These are phyloP conservation scores for Atethmia centrago DNA, from an alignment of 2,888 invertebrate species.

Conservation along the genomic window DNA sequence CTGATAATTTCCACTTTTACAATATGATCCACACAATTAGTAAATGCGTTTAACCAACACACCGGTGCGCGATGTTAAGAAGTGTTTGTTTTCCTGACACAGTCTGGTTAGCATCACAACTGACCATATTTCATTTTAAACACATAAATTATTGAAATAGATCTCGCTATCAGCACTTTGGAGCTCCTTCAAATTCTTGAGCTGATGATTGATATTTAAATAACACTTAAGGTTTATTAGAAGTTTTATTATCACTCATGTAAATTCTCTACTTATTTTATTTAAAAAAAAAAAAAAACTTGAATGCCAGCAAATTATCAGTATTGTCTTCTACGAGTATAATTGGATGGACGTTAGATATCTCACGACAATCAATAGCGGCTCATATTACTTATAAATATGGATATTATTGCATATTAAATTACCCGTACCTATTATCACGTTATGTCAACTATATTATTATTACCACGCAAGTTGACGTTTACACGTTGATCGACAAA, in stretches of 20 bases:
- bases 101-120: conserved; percentile 68
- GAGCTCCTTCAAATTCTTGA: conserved; percentile 9
- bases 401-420: conserved; percentile 51
- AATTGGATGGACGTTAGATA: conserved; percentile 36
- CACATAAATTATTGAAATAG: conserved; percentile 62
- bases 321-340: conserved; percentile 33
- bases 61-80: conserved; percentile 26
- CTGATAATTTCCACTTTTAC: conserved; percentile 37
- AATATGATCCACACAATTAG: conserved; percentile 45
- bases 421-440: conserved; percentile 31
- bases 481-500: conserved; percentile 14
- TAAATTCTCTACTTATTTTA: background rate
- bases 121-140: conserved; percentile 62
- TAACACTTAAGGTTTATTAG: background rate
- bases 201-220: background rate
- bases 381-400: conserved; percentile 28
- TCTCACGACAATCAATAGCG: conserved; percentile 19
- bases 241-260: background rate
- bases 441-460: conserved; percentile 18
- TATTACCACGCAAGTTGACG: conserved; percentile 10
- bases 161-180: conserved; percentile 27
- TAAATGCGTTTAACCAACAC: conserved; percentile 43
- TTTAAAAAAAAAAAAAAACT: conserved; percentile 4
- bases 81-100: conserved; percentile 65
- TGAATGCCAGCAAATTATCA: conserved; percentile 28